Evolutionary conservation across 2,113 vertebrate genomes (phyloP), one percentile per base, ranked within the genome.

Genomic region (Sturnira hondurensis): DNA sequence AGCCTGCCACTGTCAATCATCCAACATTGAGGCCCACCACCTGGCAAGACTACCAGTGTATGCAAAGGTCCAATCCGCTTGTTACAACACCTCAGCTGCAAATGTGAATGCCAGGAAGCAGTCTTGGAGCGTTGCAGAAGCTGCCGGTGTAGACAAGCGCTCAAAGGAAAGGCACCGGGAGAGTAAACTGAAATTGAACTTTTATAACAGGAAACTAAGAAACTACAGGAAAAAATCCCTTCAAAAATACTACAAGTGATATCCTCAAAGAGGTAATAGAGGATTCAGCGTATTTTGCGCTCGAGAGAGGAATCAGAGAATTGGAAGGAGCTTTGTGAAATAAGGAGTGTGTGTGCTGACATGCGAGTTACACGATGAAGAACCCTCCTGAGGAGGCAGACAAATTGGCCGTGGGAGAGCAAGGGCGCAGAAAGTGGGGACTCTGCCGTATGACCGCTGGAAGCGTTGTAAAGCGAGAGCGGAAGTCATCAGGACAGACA

Each of bases 251-350:
- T 31, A 33, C 31, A 47, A 74, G 4, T 83, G 54, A 94, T 81
- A 54, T 54, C 58, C 26, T 92, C 41, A 38, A 33, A 95, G 54
- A 80, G 7, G 67, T 52, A 67, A 54, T 54, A 78, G 74, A 95
- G 73, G 58, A 41, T 58, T 31, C 16, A 8, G 5, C 58, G 9
- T 65, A 38, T 82, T 76, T 22, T 68, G 14, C 41, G 28, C 45
- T 78, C 41, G 91, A 74, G 41, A 67, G 61, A 93, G 16, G 91
- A 92, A 86, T 67, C 45, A 65, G 54, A 93, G 36, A 43, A 28
- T 20, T 33, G 50, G 24, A 70, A 73, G 58, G 63, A 86, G 3
- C 38, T 70, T 76, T 88, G 47, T 38, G 65, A 82, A 95, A 77
- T 65, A 26, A 77, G 76, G 84, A 91, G 38, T 76, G 5, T 52